Evolutionary conservation across 2,888 invertebrate species (phyloP), one percentile per base, ranked within the genome.

Genomic region (Caprella mutica): DNA sequence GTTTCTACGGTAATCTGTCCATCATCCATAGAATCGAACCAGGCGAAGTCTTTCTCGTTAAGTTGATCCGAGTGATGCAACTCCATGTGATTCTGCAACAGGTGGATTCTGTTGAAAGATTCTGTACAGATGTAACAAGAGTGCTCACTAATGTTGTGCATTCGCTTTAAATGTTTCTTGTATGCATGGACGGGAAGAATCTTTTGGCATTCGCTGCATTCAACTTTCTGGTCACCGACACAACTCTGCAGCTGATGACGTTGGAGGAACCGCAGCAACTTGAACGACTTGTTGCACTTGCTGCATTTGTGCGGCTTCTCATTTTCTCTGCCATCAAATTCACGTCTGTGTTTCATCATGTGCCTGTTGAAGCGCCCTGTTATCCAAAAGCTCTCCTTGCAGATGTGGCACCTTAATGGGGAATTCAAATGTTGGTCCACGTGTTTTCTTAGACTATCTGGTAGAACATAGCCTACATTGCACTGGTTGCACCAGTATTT

Each of bases 261-360:
- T 9, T 19, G 19, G 19, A 48, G 14, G 14, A 48, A 48, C 19
- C 48, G 48, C 3, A 27, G 48, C 17, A 29, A 30, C 24, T 48
- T 48, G 26, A 48, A 48, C 29, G 14, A 27, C n/a, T 48, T 48
- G 5, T 27, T 30, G 14, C 48, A 48, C 27, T n/a, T 19, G 17
- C 19, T 21, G 14, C 48, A 48, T 30, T 29, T 27, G 48, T 48
- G 33, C 8, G 48, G 48, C 27, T 48, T 48, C 29, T 23, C 19
- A 9, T 30, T 24, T 2, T 14, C n/a, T 6, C 29, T 9, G 30
- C 48, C 48, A 23, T 29, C 19, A n/a, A 30, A 48, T 24, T 48
- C 48, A 19, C 48, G 27, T 30, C 48, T 27, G 30, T 48, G 48
- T 30, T 48, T 48, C 29, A 30, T 27, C 48, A 48, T 48, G 48